Percentiles rank a stretch among this genome's conserved stretches.
These are phyloP conservation scores for Alligator sinensis DNA, from an alignment of 2,113 vertebrate species.

Conservation along the genomic window DNA sequence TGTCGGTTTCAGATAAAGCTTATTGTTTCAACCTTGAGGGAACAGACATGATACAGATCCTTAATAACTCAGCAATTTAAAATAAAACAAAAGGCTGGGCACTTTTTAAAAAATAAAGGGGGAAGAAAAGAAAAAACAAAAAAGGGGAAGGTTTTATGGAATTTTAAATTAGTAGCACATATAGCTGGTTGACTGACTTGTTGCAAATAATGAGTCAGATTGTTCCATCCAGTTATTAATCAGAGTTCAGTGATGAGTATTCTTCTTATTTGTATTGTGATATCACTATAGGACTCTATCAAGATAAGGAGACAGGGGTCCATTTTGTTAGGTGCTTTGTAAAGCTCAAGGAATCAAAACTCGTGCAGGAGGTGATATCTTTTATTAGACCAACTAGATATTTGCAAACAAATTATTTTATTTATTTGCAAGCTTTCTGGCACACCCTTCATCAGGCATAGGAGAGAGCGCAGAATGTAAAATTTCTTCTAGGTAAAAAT, in stretches of 20 bases:
- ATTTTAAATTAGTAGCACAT: slow-evolving; percentile 23
- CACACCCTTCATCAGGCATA: background rate
- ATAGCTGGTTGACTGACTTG: slow-evolving; percentile 3
- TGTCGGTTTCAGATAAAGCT: slow-evolving; percentile 55
- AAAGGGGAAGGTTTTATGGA: background rate
- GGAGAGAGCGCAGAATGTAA: background rate
- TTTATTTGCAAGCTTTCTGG: background rate
- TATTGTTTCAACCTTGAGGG: slow-evolving; percentile 52
- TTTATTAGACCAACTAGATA: too few relatives aligned
- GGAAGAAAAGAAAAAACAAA: background rate
- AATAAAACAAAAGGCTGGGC: background rate
- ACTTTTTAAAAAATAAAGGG: too few relatives aligned
- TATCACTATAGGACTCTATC: background rate
- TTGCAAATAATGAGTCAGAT: background rate
- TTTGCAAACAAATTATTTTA: too few relatives aligned
- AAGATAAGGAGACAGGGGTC: background rate
- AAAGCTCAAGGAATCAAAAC: too few relatives aligned
- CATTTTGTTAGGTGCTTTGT: background rate
- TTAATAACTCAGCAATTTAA: slow-evolving; percentile 39
- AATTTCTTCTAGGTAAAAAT: background rate
- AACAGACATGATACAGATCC: slow-evolving; percentile 39
- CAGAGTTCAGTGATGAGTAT: background rate
- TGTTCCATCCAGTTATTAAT: background rate
- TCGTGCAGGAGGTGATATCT: too few relatives aligned
- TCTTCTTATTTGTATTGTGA: background rate